Base-by-base conservation (phyloP, 2,888 invertebrate species). In the Pandemis heparana region DNA sequence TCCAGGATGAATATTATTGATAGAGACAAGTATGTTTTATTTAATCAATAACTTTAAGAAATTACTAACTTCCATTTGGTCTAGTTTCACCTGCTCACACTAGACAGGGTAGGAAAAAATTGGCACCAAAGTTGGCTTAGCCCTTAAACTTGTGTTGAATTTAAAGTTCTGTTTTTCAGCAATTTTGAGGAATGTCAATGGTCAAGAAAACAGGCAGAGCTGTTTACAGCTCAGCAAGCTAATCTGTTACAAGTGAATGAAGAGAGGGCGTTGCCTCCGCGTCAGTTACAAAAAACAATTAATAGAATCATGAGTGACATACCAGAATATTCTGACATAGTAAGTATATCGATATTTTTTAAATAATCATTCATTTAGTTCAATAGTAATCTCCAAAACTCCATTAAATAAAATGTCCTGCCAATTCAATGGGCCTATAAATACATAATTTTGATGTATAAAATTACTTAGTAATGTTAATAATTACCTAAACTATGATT, bases 161-260 rank as follows among this genome's bases (percentile, higher is more conserved):
- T 5, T 69, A 18, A 56, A 67, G 14, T 72, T 74, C 39, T 60
- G 65, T 61, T 73, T 86, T 87, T 76, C 76, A 94, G 92, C 78
- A 89, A 84, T 79, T 94, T 93, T 76, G 95, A 95, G 78, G 95
- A 96, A 80, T 95, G 96, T 78, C 96, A 96, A 74, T 98, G 97
- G 97, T 98, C 98, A 0, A 96, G 97, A 76, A 96, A 97, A 81
- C 98, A 98, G 91, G 98, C 98, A 0, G 98, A 98, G 88, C 92
- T 98, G 65, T 97, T 98, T 83, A 97, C 98, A 71, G 97, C 98
- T 0, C 97, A 98, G 81, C 98, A 98, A 90, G 97, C 97, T 10
- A 96, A 96, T 78, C 92, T 98, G 69, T 87, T 99, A 70, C 97
- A 97, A 85, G 97, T 96, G 61, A 97, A 98, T 88, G 98, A 98